phyloP scores from a whole-genome alignment of 2,888 invertebrate species.

The Elmis aenea region DNA sequence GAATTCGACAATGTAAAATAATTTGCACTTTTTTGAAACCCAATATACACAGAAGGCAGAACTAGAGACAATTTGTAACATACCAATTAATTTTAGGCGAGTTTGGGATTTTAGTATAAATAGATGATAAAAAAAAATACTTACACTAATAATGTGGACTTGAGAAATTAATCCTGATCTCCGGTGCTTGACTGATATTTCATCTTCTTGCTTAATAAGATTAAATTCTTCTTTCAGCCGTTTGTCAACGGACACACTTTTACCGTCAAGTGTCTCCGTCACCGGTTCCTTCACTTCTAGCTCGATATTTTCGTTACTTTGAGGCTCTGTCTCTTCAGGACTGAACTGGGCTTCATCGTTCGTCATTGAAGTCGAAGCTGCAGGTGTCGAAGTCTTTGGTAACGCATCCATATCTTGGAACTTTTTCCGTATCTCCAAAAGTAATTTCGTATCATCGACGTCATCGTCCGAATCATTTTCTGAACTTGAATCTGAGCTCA shows the following conservation, averaged over 20 bases:
- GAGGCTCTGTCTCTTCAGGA: constrained; percentile 33
- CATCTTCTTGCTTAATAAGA: constrained; percentile 28
- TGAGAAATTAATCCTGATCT: constrained; percentile 57
- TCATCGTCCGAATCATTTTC: constrained; percentile 27
- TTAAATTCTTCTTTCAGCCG: constrained; percentile 37
- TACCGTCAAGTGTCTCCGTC: constrained; percentile 23
- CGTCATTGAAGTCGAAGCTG: constrained; percentile 35
- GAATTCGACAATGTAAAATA: no score
- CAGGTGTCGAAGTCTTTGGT: constrained; percentile 30
- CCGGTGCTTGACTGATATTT: constrained; percentile 43
- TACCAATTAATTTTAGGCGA: neutral
- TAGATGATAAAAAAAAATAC: constrained; percentile 32
- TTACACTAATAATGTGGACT: constrained; percentile 58
- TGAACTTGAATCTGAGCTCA: neutral
- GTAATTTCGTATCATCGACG: constrained; percentile 40
- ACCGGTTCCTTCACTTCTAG: neutral
- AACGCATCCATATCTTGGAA: constrained; percentile 42
- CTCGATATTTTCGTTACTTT: constrained; percentile 29
- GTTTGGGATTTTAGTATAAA: constrained; percentile 2
- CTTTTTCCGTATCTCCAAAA: constrained; percentile 40
- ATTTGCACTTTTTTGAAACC: no score
- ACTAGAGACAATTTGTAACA: neutral
- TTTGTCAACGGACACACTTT: constrained; percentile 35
- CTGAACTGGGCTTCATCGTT: constrained; percentile 31
- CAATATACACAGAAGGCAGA: no score